Evolutionary conservation across 2,113 vertebrate species (phyloP), one percentile per base, ranked within the genome.

Genomic region (Acanthochromis polyacanthus): DNA sequence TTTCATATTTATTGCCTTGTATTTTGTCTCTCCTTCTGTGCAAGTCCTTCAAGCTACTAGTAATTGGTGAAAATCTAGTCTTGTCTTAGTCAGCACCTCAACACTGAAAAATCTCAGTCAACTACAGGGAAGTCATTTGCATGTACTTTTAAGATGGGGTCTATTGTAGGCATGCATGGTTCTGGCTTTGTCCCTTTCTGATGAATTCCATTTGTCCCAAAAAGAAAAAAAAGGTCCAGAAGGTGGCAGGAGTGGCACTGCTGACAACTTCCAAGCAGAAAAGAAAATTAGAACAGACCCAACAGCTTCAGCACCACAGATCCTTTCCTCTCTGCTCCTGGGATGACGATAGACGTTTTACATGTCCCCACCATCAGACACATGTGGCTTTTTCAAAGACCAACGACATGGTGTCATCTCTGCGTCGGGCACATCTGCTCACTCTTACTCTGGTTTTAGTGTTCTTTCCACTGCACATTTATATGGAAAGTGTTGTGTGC

Each of bases 231-330:
- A 48, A 74, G 48, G 28, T 86, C 92, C 92, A 92, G 91, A 86
- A 95, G 94, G 84, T 93, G 91, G 91, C 94, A 94, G 91, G 86
- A 92, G 71, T 86, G 75, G 82, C 83, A 88, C 85, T 91, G 83
- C 79, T 81, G 76, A 85, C 76, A 76, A 28, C 16, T 25, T 32
- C 73, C 38, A 38, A 68, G 45, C 73, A 56, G 62, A 67, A 83
- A 81, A 65, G 28, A 58, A 62, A 71, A 63, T 67, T 11, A 53
- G 53, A 83, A 71, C 58, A 45, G 61, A 77, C 50, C 75, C 48
- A 48, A 74, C 83, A 83, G 86, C 77, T 85, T 88, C 81, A 85
- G 80, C 83, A 89, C 78, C 80, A 87, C 82, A 74, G 59, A 56
- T 36, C 70, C 82, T 83, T 36, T 77, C 20, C 65, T 73, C 77